Conservation (phyloP, 2,797 vertebrate species). For the Cyclura pinguis region DNA sequence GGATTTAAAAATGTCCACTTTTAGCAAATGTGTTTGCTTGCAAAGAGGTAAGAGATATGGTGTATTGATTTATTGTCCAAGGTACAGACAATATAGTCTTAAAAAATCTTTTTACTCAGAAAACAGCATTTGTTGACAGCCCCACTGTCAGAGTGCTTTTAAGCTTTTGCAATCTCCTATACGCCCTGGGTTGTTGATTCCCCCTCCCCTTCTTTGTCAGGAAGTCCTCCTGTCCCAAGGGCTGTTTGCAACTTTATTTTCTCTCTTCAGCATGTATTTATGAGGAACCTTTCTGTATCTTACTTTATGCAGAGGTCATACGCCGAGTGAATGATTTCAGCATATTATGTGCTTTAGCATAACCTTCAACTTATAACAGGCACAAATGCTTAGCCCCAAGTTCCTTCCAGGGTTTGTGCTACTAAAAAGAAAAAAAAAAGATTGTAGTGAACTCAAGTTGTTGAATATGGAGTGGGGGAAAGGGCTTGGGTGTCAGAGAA, state of each 20-base stretch:
- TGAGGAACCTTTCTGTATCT: slow-evolving; percentile 56
- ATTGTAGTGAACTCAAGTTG: slow-evolving; percentile 53
- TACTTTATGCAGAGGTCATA: slow-evolving; percentile 59
- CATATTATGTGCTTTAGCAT: slow-evolving; percentile 58
- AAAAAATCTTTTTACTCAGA: slow-evolving; percentile 51
- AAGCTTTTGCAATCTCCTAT: slow-evolving; percentile 10
- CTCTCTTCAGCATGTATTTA: slow-evolving; percentile 52
- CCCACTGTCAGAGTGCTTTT: slow-evolving; percentile 33
- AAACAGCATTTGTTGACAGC: slow-evolving; percentile 27
- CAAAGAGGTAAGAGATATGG: slow-evolving; percentile 21
- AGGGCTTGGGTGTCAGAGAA: slow-evolving; percentile 66
- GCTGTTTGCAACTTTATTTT: slow-evolving; percentile 60
- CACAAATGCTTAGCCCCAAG: slow-evolving; percentile 43
- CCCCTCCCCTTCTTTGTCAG: slow-evolving; percentile 10
- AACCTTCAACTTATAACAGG: slow-evolving; percentile 64
- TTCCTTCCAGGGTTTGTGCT: slow-evolving; percentile 60
- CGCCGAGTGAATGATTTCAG: slow-evolving; percentile 61
- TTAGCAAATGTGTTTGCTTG: slow-evolving; percentile 28
- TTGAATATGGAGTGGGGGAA: slow-evolving; percentile 67
- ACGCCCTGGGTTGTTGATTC: slow-evolving; percentile 15
- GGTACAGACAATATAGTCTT: slow-evolving; percentile 22
- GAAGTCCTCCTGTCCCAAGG: slow-evolving; percentile 50
- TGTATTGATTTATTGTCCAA: slow-evolving; percentile 36
- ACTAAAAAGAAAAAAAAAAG: slow-evolving; percentile 50
- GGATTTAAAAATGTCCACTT: slow-evolving; percentile 2